phyloP scores from a whole-genome alignment of 2,797 vertebrate genomes.

The Enteromius afrohamiltoni region DNA sequence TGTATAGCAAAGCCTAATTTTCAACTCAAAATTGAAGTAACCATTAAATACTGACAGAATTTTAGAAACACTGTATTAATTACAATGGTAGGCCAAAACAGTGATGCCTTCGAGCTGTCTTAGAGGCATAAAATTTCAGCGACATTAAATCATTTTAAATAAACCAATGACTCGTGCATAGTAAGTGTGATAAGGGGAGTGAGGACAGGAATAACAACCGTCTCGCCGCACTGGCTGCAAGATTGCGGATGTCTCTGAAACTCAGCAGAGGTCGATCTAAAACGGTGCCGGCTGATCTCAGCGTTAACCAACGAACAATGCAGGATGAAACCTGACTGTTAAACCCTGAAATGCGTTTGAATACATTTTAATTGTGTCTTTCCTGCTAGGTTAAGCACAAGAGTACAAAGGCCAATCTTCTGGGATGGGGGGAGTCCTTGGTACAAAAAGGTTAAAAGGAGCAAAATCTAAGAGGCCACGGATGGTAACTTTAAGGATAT shows the following conservation, averaged over 20 bases:
- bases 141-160: neutral
- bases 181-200: neutral
- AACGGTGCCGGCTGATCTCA: slow-evolving; percentile 9
- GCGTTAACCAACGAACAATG: neutral
- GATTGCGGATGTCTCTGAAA: slow-evolving; percentile 3
- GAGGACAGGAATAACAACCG: slow-evolving; percentile 1
- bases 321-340: slow-evolving; percentile 15
- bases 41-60: neutral
- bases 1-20: neutral
- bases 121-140: neutral
- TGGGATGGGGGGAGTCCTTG: too few species aligned
- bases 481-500: neutral
- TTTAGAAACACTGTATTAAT: neutral
- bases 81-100: neutral
- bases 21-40: neutral
- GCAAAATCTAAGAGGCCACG: neutral
- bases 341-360: slow-evolving; percentile 7
- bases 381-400: slow-evolving; percentile 20
- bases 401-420: neutral
- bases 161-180: neutral
- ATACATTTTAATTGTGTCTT: slow-evolving; percentile 22
- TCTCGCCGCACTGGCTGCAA: slow-evolving; percentile 4
- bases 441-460: slow-evolving; percentile 11
- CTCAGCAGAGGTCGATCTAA: slow-evolving; percentile 22
- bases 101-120: neutral